Evolutionary conservation across 2,888 invertebrate genomes (phyloP), one percentile per base, ranked within the genome.

Genomic region (Halocaridina rubra): DNA sequence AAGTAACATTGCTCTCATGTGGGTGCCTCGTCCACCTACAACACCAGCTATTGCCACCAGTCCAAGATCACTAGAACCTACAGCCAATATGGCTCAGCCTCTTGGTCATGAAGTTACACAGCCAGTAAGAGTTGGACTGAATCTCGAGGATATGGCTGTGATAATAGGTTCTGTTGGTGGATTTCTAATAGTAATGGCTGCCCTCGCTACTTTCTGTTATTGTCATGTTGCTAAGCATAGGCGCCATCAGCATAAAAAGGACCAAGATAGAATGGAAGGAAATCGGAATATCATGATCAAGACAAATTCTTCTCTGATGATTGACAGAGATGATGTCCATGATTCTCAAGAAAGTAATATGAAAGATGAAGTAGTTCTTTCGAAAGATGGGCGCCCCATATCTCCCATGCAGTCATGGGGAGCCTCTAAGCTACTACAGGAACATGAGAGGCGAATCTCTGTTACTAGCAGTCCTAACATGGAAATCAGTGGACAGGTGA

Each of bases 1-100:
- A 32, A 93, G 93, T 1, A 93, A 93, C 89, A 92, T 92, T 90
- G 92, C 93, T 1, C 90, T 92, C 19, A 91, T 93, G 7, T 90
- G 91, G 84, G 91, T 93, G 0, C 92, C 92, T 0, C 92, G 92
- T 0, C 92, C 92, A 22, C 92, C 92, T 22, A 78, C 78, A 27
- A 84, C 84, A 59, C 75, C 64, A 10, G 75, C 75, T 46, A 75
- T 76, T 30, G 75, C 75, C 30, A 81, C 81, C 64, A 75, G 81
- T 46, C 69, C 75, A 1, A 74, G 76, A 1, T 53, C 75, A 19
- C 61, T 72, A 10, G 22, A 71, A 24, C 22, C 67, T 57, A 22
- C 53, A 81, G 75, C 67, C 13, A 81, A 81, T 67, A 75, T 74
- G 64, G 72, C 81, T 19, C 74, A 74, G 81, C 81, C 81, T 7